Conservation (phyloP, 2,888 invertebrate species). For the Gibbula magus region DNA sequence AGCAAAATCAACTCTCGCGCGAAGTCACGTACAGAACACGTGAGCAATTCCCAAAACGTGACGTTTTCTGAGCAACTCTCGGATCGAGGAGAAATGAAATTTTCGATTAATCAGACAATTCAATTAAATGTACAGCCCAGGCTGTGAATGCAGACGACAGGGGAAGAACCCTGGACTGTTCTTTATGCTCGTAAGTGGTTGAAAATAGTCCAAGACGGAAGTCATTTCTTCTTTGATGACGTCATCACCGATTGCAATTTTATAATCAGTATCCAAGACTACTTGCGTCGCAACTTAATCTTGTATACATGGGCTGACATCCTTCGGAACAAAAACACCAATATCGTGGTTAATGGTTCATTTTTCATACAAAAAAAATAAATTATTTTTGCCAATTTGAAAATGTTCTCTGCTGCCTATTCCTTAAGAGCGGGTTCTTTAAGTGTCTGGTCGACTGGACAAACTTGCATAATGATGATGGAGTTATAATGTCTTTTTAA, state of each 20-base stretch:
- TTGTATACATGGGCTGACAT: no score
- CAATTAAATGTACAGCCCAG: neutral
- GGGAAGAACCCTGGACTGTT: neutral
- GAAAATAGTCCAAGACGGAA: neutral
- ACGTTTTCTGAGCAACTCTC: neutral
- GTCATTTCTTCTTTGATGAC: neutral
- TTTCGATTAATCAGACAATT: neutral
- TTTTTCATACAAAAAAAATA: no score
- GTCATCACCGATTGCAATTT: neutral
- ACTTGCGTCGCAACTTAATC: no score
- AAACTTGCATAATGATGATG: no score
- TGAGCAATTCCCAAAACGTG: neutral
- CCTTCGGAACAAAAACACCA: no score
- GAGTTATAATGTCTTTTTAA: no score
- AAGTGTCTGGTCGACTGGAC: no score
- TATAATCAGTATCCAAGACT: no score
- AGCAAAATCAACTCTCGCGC: neutral
- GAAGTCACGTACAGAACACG: constrained; percentile 2
- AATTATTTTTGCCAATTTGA: no score
- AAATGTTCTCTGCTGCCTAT: no score
- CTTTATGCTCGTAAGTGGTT: neutral
- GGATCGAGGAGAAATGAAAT: neutral
- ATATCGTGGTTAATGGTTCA: no score
- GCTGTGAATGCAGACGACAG: neutral
- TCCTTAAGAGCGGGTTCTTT: no score